Base-by-base conservation (phyloP, 2,888 invertebrate species). In the Meiosimyza platycephala region DNA sequence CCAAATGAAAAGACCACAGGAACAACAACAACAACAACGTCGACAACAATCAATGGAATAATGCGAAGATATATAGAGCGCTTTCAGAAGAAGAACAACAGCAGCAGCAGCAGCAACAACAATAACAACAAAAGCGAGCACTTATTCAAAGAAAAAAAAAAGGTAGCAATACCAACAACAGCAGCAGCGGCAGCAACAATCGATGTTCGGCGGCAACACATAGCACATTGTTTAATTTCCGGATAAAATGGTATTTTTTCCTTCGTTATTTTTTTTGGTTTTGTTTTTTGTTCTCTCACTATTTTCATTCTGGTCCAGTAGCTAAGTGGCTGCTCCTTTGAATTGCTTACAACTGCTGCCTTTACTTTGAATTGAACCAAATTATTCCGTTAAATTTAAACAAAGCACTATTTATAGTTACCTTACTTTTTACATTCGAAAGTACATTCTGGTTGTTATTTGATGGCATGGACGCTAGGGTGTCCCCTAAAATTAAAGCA, bases 201-300 rank as follows among this genome's bases (percentile, higher is more conserved):
- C 63, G 54, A 63, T 54, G 63, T 47, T n/a, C 40, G 22, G 13
- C 48, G 22, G 63, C 62, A 62, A 54, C 70, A 70, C 52, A 51
- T 63, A 62, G 52, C 70, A 52, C 62, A 70, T 70, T 70, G 63
- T 70, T 70, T 70, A 63, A 70, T 70, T 70, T 70, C 70, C 70
- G 70, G 70, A 70, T 63, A 47, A 48, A 63, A 12, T 50, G 70
- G 52, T 54, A 54, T 15, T 63, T 54, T 54, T 15, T 54, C 15
- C 54, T 54, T 54, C 16, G 7, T 9, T 11, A 11, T 15, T 5
- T 33, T 33, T 16, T 55, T 40, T 40, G 22, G 5, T 40, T 6
- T 40, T 40, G 22, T 40, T 40, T 6, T 40, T 40, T 48, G 6
- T 48, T 18, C 18, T 18, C 18, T 63, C 5, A 48, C 18, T 40